These are phyloP conservation scores for Acleris literana DNA, from an alignment of 2,888 invertebrate species.

Conservation along the genomic window DNA sequence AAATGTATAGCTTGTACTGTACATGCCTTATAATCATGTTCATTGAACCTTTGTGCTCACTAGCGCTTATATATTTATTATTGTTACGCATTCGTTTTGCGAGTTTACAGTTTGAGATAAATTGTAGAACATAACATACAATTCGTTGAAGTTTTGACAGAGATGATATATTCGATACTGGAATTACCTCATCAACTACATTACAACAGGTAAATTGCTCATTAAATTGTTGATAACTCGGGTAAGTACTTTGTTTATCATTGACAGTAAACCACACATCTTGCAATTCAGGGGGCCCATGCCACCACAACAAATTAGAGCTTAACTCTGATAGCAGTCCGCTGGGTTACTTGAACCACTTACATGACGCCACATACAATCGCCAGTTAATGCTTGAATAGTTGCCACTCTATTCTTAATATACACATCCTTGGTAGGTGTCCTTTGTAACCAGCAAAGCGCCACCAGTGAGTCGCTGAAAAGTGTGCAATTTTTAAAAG, in stretches of 20 bases:
- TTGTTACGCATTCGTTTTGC: no score
- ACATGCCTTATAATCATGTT: no score
- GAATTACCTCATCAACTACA: conserved; percentile 4
- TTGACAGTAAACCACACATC: background rate
- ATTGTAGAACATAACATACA: background rate
- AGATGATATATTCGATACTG: conserved; percentile 15
- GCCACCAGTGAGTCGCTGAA: conserved; percentile 6
- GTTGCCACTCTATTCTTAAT: background rate
- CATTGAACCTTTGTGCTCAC: no score
- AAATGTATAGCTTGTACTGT: no score
- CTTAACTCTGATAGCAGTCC: conserved; percentile 2
- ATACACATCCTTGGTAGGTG: conserved; percentile 1
- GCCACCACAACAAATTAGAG: conserved; percentile 2
- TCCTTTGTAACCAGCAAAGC: conserved; percentile 9
- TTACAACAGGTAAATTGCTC: background rate
- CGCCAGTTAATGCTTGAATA: background rate
- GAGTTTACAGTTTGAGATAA: background rate
- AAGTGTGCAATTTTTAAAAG: background rate
- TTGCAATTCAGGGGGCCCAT: background rate
- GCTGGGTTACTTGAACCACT: conserved; percentile 3
- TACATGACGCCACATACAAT: background rate
- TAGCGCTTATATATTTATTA: no score
- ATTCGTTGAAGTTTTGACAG: conserved; percentile 11
- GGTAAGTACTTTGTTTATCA: background rate
- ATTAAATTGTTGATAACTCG: background rate